Conservation (phyloP, 2,888 invertebrate genomes). For the Heliconius charithonia region DNA sequence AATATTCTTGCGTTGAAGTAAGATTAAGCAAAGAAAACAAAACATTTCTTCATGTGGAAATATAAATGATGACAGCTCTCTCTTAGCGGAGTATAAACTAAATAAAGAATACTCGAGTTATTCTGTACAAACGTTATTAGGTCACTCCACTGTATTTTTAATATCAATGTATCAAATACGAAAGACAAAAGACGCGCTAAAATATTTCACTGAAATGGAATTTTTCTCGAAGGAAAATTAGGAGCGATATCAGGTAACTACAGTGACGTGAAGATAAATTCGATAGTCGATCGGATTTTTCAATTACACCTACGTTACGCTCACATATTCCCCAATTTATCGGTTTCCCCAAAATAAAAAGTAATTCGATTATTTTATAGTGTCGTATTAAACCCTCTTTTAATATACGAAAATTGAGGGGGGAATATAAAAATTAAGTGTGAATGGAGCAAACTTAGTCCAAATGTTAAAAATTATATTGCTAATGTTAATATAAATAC, state of each 20-base stretch:
- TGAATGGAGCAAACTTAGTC: too few species aligned
- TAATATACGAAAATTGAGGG: too few species aligned
- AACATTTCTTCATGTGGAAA: too few species aligned
- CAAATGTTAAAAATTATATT: neutral
- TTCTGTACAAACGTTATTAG: neutral
- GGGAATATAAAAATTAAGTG: too few species aligned
- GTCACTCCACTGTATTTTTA: neutral
- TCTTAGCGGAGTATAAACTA: too few species aligned
- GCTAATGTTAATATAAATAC: neutral
- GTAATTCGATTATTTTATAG: slow-evolving; percentile 20
- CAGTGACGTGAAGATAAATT: neutral
- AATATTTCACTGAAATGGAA: neutral
- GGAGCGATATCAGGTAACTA: slow-evolving; percentile 37
- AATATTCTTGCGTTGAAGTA: too few species aligned
- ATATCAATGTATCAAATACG: neutral
- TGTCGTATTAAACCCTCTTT: too few species aligned
- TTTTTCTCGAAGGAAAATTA: neutral
- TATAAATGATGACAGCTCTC: too few species aligned
- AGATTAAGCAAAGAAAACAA: too few species aligned
- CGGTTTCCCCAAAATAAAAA: neutral
- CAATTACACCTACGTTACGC: neutral
- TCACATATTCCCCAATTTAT: neutral
- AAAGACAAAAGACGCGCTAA: neutral
- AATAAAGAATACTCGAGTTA: too few species aligned
- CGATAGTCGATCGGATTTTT: neutral